Evolutionary conservation across 2,797 vertebrate genomes (phyloP).

Genomic region (Cryptoprocta ferox): DNA sequence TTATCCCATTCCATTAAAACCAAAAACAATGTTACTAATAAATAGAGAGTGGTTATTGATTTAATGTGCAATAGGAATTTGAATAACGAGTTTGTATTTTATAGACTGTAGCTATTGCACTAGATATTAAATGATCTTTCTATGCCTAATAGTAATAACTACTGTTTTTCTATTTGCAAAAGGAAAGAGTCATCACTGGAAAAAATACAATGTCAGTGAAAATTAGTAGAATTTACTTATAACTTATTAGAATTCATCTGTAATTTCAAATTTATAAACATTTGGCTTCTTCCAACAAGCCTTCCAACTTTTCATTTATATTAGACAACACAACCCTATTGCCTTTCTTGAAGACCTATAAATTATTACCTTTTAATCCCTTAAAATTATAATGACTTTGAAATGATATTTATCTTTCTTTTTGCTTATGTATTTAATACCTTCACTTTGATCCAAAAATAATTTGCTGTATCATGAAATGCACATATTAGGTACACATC

Average conservation of each 20-base stretch:
- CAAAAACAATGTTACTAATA: neutral
- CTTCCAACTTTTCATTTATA: conserved; percentile 12
- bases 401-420: neutral
- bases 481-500: neutral
- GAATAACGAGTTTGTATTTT: conserved; percentile 44
- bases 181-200: neutral
- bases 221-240: conserved; percentile 39
- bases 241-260: neutral
- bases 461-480: neutral
- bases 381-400: conserved; percentile 20
- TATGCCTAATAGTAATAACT: conserved; percentile 14
- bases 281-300: conserved; percentile 7
- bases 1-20: neutral
- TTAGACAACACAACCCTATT: neutral
- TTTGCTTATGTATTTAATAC: neutral
- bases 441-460: neutral
- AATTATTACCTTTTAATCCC: neutral
- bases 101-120: neutral
- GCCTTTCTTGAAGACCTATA: conserved; percentile 7
- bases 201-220: conserved; percentile 21
- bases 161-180: neutral
- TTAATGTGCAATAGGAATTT: neutral
- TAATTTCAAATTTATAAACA: conserved; percentile 29
- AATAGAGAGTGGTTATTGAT: neutral
- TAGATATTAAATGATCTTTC: conserved; percentile 47